Evolutionary conservation across 2,888 invertebrate genomes (phyloP).

Genomic region (Hoplodrina blanda): DNA sequence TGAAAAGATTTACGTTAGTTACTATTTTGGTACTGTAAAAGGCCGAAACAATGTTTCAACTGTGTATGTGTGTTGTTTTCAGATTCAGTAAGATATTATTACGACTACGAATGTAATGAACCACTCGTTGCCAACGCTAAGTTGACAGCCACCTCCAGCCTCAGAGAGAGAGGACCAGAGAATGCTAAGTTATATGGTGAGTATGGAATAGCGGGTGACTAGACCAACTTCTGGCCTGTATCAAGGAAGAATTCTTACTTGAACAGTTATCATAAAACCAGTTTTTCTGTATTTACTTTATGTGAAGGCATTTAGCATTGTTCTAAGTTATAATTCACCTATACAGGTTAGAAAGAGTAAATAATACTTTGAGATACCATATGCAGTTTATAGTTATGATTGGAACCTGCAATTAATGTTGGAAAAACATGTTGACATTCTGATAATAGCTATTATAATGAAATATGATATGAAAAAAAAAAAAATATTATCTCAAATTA

Average conservation of each 20-base stretch:
- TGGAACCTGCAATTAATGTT: slow-evolving; percentile 18
- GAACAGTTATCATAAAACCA: background rate
- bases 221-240: slow-evolving; percentile 24
- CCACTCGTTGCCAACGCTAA: slow-evolving; percentile 94
- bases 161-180: slow-evolving; percentile 95
- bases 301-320: background rate
- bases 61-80: slow-evolving; percentile 64
- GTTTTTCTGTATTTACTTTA: background rate
- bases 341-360: slow-evolving; percentile 15
- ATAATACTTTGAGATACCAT: slow-evolving; percentile 1
- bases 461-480: background rate
- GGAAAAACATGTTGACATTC: slow-evolving; percentile 25
- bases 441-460: slow-evolving; percentile 24
- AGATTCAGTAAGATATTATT: slow-evolving; percentile 86
- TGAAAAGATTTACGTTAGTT: slow-evolving; percentile 26
- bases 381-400: background rate
- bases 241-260: slow-evolving; percentile 7
- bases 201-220: slow-evolving; percentile 64
- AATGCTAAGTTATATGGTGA: slow-evolving; percentile 97
- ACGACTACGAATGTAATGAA: slow-evolving; percentile 93
- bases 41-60: background rate
- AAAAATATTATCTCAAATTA: background rate
- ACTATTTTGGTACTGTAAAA: slow-evolving; percentile 26
- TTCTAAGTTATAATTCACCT: background rate
- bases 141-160: slow-evolving; percentile 95